Base-by-base conservation (phyloP, 2,113 vertebrate genomes). In the Phyllopteryx taeniolatus region DNA sequence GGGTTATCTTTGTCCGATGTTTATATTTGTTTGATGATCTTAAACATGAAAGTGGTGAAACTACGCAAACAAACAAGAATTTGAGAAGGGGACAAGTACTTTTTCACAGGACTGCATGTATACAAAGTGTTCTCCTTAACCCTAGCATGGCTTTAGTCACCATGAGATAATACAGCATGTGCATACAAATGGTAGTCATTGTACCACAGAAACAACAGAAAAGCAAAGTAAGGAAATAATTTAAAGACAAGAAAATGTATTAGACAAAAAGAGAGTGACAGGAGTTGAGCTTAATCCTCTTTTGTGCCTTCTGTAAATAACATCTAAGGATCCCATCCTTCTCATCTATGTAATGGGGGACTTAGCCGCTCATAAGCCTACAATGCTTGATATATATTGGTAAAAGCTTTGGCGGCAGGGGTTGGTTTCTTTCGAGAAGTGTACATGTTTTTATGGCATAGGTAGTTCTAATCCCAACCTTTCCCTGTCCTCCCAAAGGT, bases 231-330 rank as follows among this genome's bases (percentile, higher is more conserved):
- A 61, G 4, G 4, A 27, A 56, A 14, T 4, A 0, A 10, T 67
- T 10, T 35, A 22, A 67, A 43, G 14, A 33, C 19, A 13, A 14
- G 2, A 64, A 60, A 27, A 8, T 4, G 27, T 62, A 75, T 56
- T 56, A 80, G 73, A 74, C 57, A 19, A 79, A 83, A 72, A 46
- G 62, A 77, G 74, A 61, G 1, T 47, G 72, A 70, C 33, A 47
- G 68, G 42, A 57, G 60, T 62, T 43, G 12, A 67, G 76, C 65
- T 61, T 88, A 87, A 91, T 92, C 87, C 85, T 73, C 81, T 76
- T 69, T 59, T 88, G 72, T 67, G 75, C 77, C 80, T 87, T 86
- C 90, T 92, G 91, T 96, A 95, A 95, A 94, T 95, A 95, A 94
- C 1, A 15, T 92, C 87, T 92, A 92, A 94, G 93, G 89, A 91